phyloP scores from a whole-genome alignment of 2,797 vertebrate genomes.

The Chelon labrosus region DNA sequence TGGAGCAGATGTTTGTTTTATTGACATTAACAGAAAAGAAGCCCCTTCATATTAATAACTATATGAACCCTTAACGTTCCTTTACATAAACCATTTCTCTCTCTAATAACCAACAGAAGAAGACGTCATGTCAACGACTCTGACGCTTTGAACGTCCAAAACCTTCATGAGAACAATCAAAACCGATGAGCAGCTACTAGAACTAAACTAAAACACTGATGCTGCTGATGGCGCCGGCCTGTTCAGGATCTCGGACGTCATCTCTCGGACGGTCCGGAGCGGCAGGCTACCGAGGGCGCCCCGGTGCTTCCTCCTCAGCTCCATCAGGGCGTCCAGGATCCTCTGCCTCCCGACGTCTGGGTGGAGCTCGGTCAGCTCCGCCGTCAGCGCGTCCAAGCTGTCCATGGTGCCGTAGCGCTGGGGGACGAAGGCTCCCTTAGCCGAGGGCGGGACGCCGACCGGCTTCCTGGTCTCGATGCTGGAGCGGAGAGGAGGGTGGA shows the following conservation, averaged over 20 bases:
- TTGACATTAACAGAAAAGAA: too few species aligned
- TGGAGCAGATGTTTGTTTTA: too few species aligned
- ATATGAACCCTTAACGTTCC: too few species aligned
- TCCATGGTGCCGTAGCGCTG: slow-evolving; percentile 73
- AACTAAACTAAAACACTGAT: too few species aligned
- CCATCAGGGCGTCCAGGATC: slow-evolving; percentile 71
- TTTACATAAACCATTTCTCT: too few species aligned
- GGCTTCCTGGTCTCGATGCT: slow-evolving; percentile 49
- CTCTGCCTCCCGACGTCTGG: slow-evolving; percentile 50
- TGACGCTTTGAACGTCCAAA: too few species aligned
- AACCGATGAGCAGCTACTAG: too few species aligned
- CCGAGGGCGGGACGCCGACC: slow-evolving; percentile 55
- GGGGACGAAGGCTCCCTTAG: slow-evolving; percentile 67
- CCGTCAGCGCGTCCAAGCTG: slow-evolving; percentile 77
- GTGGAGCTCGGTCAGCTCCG: slow-evolving; percentile 68
- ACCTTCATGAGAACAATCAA: too few species aligned
- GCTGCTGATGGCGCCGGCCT: not conserved
- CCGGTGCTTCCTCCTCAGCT: slow-evolving; percentile 61
- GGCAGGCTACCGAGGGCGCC: slow-evolving; percentile 69
- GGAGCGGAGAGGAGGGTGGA: not conserved
- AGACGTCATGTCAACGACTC: too few species aligned
- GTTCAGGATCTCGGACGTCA: slow-evolving; percentile 77
- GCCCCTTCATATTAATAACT: too few species aligned
- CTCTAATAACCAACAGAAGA: too few species aligned
- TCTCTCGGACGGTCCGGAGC: slow-evolving; percentile 71